A percentile compares a stretch with the other conserved stretches of the same genome.
These are phyloP conservation scores for Distichodus sexfasciatus DNA, from an alignment of 2,797 vertebrate species.

Conservation along the genomic window DNA sequence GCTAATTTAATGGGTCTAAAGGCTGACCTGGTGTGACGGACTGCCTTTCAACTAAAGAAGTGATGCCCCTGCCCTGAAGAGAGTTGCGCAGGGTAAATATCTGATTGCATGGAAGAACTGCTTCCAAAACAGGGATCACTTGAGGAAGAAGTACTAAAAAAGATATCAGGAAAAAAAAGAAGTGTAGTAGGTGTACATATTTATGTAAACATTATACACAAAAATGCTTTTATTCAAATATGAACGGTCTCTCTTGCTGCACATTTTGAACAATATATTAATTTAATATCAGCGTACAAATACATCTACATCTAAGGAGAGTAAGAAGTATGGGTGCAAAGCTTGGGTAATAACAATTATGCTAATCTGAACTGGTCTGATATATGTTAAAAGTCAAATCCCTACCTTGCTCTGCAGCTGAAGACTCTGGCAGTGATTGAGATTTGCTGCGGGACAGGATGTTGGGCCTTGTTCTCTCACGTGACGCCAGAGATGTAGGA, in stretches of 20 bases:
- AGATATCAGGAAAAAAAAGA: background rate
- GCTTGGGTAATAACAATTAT: background rate
- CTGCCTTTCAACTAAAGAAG: slow-evolving; percentile 33
- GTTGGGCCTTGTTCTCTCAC: slow-evolving; percentile 61
- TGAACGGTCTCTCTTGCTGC: too few relatives aligned
- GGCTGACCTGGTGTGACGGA: slow-evolving; percentile 52
- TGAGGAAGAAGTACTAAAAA: slow-evolving; percentile 44
- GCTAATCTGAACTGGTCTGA: too few relatives aligned
- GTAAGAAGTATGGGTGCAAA: too few relatives aligned
- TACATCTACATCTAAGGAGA: too few relatives aligned
- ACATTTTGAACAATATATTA: too few relatives aligned
- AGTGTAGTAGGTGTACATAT: background rate
- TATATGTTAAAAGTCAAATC: too few relatives aligned
- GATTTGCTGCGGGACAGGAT: slow-evolving; percentile 64
- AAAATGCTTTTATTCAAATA: too few relatives aligned
- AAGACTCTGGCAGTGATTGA: slow-evolving; percentile 2
- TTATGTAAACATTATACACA: too few relatives aligned
- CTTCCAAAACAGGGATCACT: slow-evolving; percentile 47
- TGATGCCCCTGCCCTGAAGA: slow-evolving; percentile 18
- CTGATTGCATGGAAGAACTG: slow-evolving; percentile 48
- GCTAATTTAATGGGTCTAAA: background rate
- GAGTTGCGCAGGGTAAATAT: slow-evolving; percentile 50
- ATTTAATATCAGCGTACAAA: too few relatives aligned
- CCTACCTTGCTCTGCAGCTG: slow-evolving; percentile 16
- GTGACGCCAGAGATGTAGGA: background rate